phyloP scores from a whole-genome alignment of 1,140 invertebrate species.

The Metaphire vulgaris region DNA sequence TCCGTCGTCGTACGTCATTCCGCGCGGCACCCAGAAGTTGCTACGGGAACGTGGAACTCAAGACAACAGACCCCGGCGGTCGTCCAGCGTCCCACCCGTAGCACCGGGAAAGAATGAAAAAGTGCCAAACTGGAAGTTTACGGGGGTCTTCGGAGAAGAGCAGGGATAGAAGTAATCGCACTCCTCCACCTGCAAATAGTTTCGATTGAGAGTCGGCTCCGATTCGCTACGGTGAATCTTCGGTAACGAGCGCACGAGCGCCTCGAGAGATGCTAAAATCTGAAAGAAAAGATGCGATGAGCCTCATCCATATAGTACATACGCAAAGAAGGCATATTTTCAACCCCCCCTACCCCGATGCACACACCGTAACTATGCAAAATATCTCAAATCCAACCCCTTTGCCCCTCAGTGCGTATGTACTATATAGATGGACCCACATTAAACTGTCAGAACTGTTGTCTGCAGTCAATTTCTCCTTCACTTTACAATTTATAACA shows the following conservation, averaged over 20 bases:
- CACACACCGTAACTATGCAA: too few species aligned
- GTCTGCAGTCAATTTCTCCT: too few species aligned
- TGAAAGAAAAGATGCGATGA: constrained; percentile 35
- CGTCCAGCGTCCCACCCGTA: neutral
- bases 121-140: constrained; percentile 56
- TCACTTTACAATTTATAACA: too few species aligned
- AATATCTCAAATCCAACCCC: too few species aligned
- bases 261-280: constrained; percentile 75
- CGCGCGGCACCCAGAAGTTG: neutral
- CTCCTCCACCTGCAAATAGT: constrained; percentile 69
- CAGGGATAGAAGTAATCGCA: constrained; percentile 75
- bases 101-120: constrained; percentile 22
- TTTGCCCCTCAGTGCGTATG: too few species aligned
- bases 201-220: constrained; percentile 77
- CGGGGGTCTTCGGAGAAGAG: constrained; percentile 88
- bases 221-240: constrained; percentile 88
- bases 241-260: constrained; percentile 73
- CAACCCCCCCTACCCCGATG: too few species aligned
- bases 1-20: too few species aligned
- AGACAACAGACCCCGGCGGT: neutral
- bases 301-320: too few species aligned
- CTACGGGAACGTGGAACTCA: neutral
- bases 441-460: too few species aligned
- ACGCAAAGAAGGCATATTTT: too few species aligned
- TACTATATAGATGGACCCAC: too few species aligned